Conservation (phyloP, 2,888 invertebrate species). For the Hartigia nigra region DNA sequence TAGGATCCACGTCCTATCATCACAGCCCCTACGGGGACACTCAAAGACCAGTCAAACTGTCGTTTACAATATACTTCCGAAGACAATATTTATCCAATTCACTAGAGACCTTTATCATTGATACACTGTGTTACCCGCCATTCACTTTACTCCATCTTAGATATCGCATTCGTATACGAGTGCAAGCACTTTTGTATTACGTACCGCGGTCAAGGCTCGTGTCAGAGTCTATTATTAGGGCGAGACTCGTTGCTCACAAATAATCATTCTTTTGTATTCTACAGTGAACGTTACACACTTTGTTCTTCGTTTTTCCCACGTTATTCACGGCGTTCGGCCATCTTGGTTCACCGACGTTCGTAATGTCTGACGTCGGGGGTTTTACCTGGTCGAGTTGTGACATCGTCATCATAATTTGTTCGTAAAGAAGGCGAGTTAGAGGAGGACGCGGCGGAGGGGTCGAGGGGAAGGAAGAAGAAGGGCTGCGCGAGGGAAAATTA, state of each 20-base stretch:
- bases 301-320: background rate
- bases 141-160: background rate
- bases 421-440: background rate
- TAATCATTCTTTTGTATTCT: background rate
- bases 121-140: background rate
- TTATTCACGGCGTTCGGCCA: background rate
- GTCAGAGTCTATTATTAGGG: conserved; percentile 1
- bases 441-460: no score
- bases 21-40: no score
- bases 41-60: background rate
- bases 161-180: background rate
- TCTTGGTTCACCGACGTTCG: background rate
- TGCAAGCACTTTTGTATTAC: background rate
- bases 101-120: background rate
- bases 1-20: no score
- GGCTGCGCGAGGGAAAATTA: no score
- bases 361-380: background rate
- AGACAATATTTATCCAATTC: background rate
- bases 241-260: background rate
- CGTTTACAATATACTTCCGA: background rate
- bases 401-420: background rate
- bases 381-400: background rate
- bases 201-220: conserved; percentile 6
- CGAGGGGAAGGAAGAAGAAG: no score
- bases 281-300: background rate